phyloP scores from a whole-genome alignment of 2,888 invertebrate genomes.

The Tholera decimalis region DNA sequence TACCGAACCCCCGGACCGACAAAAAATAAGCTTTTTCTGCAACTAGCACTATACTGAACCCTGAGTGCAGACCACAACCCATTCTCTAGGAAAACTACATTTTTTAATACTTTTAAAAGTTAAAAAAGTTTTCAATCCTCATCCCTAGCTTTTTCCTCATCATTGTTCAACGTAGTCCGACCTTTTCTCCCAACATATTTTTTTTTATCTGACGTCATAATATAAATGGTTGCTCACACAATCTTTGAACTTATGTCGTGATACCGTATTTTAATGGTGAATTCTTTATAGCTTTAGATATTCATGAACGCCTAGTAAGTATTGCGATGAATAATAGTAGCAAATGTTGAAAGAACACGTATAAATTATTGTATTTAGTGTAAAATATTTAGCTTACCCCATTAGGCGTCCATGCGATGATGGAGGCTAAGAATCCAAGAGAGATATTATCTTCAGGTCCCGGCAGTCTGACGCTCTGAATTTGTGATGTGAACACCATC shows the following conservation, averaged over 20 bases:
- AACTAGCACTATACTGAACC: not conserved
- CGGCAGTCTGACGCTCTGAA: slow-evolving; percentile 76
- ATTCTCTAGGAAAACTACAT: not conserved
- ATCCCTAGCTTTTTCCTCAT: slow-evolving; percentile 26
- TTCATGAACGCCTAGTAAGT: slow-evolving; percentile 9
- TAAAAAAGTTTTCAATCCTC: slow-evolving; percentile 27
- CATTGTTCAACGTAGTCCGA: slow-evolving; percentile 34
- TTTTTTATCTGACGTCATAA: slow-evolving; percentile 31
- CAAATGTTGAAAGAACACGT: too few species aligned
- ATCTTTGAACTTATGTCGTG: slow-evolving; percentile 6
- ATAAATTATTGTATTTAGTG: too few species aligned
- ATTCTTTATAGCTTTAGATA: slow-evolving; percentile 14
- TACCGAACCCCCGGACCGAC: too few species aligned
- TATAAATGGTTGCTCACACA: slow-evolving; percentile 29
- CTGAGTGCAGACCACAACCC: not conserved
- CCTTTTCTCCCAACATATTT: slow-evolving; percentile 30
- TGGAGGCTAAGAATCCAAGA: slow-evolving; percentile 80
- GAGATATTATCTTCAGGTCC: slow-evolving; percentile 74
- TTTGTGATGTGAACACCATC: slow-evolving; percentile 72
- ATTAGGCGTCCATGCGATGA: slow-evolving; percentile 86
- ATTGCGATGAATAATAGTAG: slow-evolving; percentile 3
- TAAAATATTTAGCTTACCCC: slow-evolving; percentile 77
- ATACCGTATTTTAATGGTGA: slow-evolving; percentile 21
- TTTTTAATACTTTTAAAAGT: slow-evolving; percentile 32
- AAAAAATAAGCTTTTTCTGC: not conserved